Conservation (phyloP, 2,888 invertebrate genomes). For the Ormia ochracea region DNA sequence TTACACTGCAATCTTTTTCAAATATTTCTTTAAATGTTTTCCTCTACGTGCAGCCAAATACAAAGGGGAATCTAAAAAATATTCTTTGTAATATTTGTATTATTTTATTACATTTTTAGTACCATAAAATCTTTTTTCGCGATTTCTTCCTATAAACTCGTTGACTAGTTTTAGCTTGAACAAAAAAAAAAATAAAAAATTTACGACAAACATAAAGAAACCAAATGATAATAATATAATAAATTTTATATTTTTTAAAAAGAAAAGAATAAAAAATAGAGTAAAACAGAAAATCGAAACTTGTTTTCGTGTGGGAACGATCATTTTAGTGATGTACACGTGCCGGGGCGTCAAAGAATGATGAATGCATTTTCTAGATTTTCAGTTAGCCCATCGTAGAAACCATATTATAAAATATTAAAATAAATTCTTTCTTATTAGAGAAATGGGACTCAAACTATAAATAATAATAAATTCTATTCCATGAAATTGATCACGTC, state of each 20-base stretch:
- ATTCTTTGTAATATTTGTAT: slow-evolving; percentile 32
- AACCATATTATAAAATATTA: too few relatives aligned
- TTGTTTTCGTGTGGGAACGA: not conserved
- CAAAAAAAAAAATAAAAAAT: slow-evolving; percentile 22
- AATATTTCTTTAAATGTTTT: slow-evolving; percentile 36
- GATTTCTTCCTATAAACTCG: slow-evolving; percentile 43
- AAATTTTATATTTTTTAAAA: slow-evolving; percentile 54
- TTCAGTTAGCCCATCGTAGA: too few relatives aligned
- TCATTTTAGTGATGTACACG: not conserved
- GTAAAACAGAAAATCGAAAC: slow-evolving; percentile 38
- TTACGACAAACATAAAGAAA: slow-evolving; percentile 29
- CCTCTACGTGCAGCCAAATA: not conserved
- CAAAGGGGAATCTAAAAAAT: not conserved
- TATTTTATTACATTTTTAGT: slow-evolving; percentile 35
- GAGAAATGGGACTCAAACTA: too few relatives aligned
- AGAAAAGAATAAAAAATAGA: slow-evolving; percentile 46
- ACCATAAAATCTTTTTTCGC: slow-evolving; percentile 34
- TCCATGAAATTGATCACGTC: too few relatives aligned
- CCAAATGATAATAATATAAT: not conserved
- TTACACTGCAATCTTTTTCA: slow-evolving; percentile 23
- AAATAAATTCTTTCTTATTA: too few relatives aligned
- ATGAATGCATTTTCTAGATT: too few relatives aligned
- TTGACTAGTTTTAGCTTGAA: slow-evolving; percentile 59
- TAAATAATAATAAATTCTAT: too few relatives aligned
- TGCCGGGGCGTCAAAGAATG: too few relatives aligned